Base-by-base conservation (phyloP, 1,140 invertebrate genomes). In the Temnothorax curvispinosus region DNA sequence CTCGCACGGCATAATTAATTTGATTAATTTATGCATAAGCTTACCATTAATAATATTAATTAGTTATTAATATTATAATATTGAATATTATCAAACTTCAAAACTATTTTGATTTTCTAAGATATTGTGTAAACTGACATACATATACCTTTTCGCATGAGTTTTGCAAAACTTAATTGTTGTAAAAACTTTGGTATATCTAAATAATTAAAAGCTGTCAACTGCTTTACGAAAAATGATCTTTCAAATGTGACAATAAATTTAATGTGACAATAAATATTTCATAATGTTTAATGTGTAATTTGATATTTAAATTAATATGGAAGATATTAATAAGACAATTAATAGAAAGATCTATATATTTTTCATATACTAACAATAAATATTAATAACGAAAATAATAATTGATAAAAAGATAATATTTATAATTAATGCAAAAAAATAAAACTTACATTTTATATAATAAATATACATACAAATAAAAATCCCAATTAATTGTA, bases 1-100 rank as follows among this genome's bases (percentile, higher is more conserved):
- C 15, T 77, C 27, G 15, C 9, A 47, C 9, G 3, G 11, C 27
- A 11, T 52, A n/a, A 78, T 78, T 47, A 65, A 75, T 56, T 56
- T 38, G 41, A 64, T 52, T 78, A 64, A 78, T 64, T 76, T 60
- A 60, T 27, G 13, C 27, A 11, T 15, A 41, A 15, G 15, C 21
- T 44, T 76, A 76, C n/a, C 13, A 27, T 41, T 60, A 60, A 44
- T 76, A 44, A 58, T 27, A 44, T 41, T n/a, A 13, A 76, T 58
- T 76, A 76, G 13, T 47, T 32, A 11, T 11, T 44, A 69, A 65
- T 54, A n/a, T 41, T 18, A 41, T 74, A 74, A 21, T 38, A 74
- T 21, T 21, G 21, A 41, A 58, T 27, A 32, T 41, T 15, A 60
- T 76, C 2, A 5, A 56, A 47, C 3, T 60, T 62, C n/a, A 76